Conservation (phyloP, 2,113 vertebrate species). For the Ginglymostoma cirratum region DNA sequence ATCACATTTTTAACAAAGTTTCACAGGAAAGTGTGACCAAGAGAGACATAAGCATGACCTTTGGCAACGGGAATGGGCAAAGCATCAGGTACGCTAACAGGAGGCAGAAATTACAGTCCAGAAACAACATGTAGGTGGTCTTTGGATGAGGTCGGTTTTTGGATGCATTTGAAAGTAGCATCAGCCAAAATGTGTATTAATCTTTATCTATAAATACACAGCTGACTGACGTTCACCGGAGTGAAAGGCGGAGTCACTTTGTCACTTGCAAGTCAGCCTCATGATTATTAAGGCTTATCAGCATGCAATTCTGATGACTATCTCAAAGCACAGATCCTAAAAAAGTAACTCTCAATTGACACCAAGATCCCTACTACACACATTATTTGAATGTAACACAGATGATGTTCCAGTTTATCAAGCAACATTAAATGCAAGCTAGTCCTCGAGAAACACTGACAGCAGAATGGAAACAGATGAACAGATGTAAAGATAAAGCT, state of each 20-base stretch:
- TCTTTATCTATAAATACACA: neutral
- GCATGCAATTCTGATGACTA: neutral
- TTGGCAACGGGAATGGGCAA: neutral
- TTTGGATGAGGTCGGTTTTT: neutral
- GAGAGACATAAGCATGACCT: neutral
- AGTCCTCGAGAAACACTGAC: neutral
- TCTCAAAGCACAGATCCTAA: neutral
- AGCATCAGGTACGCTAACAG: neutral
- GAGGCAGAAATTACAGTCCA: neutral
- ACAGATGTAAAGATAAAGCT: neutral
- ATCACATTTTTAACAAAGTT: no score
- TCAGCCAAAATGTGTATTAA: neutral
- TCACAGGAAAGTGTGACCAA: no score
- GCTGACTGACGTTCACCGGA: neutral
- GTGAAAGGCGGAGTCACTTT: neutral
- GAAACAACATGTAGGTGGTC: neutral
- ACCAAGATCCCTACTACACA: neutral
- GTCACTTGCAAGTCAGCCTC: neutral
- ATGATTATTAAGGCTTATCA: neutral
- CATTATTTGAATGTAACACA: neutral
- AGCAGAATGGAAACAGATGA: neutral
- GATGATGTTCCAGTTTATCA: neutral
- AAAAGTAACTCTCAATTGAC: neutral
- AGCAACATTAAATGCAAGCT: neutral
- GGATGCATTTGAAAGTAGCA: neutral